Conservation (phyloP, 2,797 vertebrate species). For the Myotis pilosus region DNA sequence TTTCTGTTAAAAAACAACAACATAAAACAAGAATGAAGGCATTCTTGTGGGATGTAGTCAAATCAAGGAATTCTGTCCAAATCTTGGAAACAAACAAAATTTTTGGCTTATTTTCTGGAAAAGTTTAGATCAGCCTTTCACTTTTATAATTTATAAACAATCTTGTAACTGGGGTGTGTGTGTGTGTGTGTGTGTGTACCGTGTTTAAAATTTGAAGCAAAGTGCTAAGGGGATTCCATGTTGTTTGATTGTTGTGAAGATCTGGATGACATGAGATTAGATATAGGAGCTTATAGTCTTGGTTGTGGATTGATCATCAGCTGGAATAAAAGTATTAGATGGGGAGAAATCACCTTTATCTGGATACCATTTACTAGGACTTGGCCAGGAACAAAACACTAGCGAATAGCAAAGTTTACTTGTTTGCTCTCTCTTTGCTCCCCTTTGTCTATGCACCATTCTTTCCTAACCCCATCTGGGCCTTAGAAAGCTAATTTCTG, state of each 20-base stretch:
- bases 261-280: neutral
- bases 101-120: conserved; percentile 35
- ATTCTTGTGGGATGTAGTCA: conserved; percentile 70
- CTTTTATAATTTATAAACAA: conserved; percentile 21
- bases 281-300: neutral
- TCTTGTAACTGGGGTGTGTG: neutral
- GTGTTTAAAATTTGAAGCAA: neutral
- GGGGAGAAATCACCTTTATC: neutral
- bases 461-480: neutral
- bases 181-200: neutral
- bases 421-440: neutral
- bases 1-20: conserved; percentile 50
- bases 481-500: neutral
- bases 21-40: conserved; percentile 42
- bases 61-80: conserved; percentile 49
- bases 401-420: neutral
- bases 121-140: conserved; percentile 10
- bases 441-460: neutral
- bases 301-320: neutral
- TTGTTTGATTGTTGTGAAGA: neutral
- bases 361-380: neutral
- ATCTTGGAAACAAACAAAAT: conserved; percentile 60
- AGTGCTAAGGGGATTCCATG: neutral
- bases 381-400: neutral
- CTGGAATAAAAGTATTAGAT: neutral